Base-by-base conservation (phyloP, 2,888 invertebrate species). In the Pterostichus niger region DNA sequence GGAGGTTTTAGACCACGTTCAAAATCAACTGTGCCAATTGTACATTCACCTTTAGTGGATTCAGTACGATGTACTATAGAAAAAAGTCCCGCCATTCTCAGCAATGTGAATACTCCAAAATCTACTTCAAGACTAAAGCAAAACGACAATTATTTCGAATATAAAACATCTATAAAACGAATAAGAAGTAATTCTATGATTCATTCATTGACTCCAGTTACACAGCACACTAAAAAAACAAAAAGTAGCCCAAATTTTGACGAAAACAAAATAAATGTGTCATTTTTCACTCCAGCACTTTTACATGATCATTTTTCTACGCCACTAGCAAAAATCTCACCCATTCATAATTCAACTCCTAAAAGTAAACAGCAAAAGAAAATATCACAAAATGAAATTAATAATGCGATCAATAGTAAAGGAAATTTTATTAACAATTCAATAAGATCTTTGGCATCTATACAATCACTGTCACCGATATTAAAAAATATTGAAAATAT, bases 131-230 rank as follows among this genome's bases (percentile, higher is more conserved):
- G 68, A 73, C 15, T 82, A 40, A 73, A 73, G 40, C 17, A 59
- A 56, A 68, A 15, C 15, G 44, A 59, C 31, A 71, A 33, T 17
- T 77, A 56, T 77, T 77, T 31, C 15, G 75, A 82, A 11, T 82
- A 77, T 54, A 83, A 83, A 83, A 83, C 83, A 17, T 77, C 83
- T 9, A n/a, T 77, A 11, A 83, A 83, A 83, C 76, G 83, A 15
- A 64, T 83, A 15, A 61, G 83, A 54, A 84, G 46, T 52, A 79
- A 52, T 68, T 54, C 71, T 13, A 56, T 46, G 13, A 75, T 75
- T 71, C 68, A 40, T 15, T 13, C 40, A 7, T 5, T 15, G 31
- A 44, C 17, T 46, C 40, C 64, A 33, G 44, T 75, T 15, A 49
- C 56, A 40, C 46, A 82, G 61, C 31, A 59, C 11, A 24, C 75